These are phyloP conservation scores for Tor tambroides DNA, from an alignment of 2,113 vertebrate species.

Conservation along the genomic window DNA sequence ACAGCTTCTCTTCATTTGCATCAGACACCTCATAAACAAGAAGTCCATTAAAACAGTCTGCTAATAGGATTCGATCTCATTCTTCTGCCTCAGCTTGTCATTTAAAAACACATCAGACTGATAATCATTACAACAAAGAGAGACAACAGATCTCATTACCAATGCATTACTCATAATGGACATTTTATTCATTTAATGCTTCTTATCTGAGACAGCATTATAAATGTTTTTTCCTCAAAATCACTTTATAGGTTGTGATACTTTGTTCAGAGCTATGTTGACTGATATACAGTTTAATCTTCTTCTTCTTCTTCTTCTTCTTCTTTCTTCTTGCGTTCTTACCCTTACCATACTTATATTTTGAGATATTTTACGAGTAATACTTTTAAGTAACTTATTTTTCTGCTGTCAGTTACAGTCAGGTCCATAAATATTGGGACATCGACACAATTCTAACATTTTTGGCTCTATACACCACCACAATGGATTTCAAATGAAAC, in stretches of 20 bases:
- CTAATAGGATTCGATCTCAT: background rate
- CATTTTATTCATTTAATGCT: background rate
- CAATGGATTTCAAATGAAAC: too few species aligned
- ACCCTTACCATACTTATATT: too few species aligned
- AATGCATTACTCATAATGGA: background rate
- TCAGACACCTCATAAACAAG: slow-evolving; percentile 40
- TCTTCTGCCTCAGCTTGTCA: slow-evolving; percentile 27
- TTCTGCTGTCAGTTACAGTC: too few species aligned
- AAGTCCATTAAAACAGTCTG: slow-evolving; percentile 21
- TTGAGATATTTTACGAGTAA: too few species aligned
- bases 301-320: too few species aligned
- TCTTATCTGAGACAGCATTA: background rate
- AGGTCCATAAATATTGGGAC: too few species aligned
- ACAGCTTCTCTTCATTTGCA: slow-evolving; percentile 32
- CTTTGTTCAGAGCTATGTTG: background rate
- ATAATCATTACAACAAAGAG: background rate
- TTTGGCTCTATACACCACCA: too few species aligned
- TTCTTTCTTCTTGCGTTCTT: too few species aligned
- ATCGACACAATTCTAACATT: too few species aligned
- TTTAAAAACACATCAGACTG: slow-evolving; percentile 1
- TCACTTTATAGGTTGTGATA: background rate
- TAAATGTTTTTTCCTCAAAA: background rate
- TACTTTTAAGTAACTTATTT: too few species aligned
- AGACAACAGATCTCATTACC: background rate
- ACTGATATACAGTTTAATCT: background rate